Percentiles rank a stretch among this genome's conserved stretches.
These are phyloP conservation scores for Esperia sulphurella DNA, from an alignment of 2,888 invertebrate genomes.

Conservation along the genomic window DNA sequence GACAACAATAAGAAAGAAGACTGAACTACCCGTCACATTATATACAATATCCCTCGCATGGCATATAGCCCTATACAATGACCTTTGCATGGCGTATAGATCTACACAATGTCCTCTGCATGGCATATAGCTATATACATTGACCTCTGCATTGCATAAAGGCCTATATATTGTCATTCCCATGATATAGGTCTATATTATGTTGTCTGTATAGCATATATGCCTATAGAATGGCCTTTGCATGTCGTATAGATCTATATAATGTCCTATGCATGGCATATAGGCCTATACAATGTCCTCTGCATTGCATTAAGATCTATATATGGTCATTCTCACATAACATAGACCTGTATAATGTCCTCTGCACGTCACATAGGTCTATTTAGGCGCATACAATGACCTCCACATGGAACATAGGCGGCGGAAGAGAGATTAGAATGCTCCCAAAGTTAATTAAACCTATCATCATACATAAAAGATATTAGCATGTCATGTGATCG, in stretches of 20 bases:
- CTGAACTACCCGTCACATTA: slow-evolving; percentile 38
- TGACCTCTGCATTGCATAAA: too few relatives aligned
- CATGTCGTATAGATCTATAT: too few relatives aligned
- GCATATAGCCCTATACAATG: background rate
- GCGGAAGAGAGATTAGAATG: too few relatives aligned
- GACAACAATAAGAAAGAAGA: slow-evolving; percentile 64
- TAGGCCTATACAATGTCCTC: background rate
- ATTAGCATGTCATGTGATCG: too few relatives aligned
- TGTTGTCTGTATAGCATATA: background rate
- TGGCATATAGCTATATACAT: too few relatives aligned
- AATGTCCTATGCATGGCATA: too few relatives aligned
- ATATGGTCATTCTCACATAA: background rate
- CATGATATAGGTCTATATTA: background rate
- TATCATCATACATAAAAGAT: too few relatives aligned
- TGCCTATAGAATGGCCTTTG: too few relatives aligned
- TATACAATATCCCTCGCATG: background rate
- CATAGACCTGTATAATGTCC: background rate
- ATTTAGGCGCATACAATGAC: background rate
- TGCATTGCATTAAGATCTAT: background rate
- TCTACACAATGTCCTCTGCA: too few relatives aligned
- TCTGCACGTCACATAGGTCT: too few relatives aligned
- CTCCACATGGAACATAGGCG: background rate
- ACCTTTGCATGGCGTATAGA: background rate
- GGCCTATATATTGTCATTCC: background rate
- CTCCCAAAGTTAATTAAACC: too few relatives aligned